Percentiles rank a stretch among this genome's conserved stretches.
These are phyloP conservation scores for Ellobius talpinus DNA, from an alignment of 2,113 vertebrate species.

Conservation along the genomic window DNA sequence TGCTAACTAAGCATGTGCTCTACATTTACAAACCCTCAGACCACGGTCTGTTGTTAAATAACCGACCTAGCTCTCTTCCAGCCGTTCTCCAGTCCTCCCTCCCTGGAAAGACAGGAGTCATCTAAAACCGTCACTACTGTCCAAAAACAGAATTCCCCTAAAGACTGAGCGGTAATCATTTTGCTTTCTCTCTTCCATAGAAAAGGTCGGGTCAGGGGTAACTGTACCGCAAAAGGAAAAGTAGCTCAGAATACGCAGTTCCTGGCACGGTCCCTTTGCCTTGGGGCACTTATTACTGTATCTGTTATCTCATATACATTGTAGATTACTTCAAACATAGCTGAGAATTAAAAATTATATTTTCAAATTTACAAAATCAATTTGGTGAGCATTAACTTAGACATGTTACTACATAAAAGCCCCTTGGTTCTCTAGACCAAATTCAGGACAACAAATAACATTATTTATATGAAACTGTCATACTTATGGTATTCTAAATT, in stretches of 20 bases:
- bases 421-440: slow-evolving; percentile 87
- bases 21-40: background rate
- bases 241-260: background rate
- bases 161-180: background rate
- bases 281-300: background rate
- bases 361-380: slow-evolving; percentile 76
- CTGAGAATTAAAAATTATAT: slow-evolving; percentile 51
- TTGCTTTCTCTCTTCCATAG: slow-evolving; percentile 43
- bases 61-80: background rate
- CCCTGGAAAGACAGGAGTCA: background rate
- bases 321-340: slow-evolving; percentile 28
- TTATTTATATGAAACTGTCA: slow-evolving; percentile 89
- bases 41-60: background rate
- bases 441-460: slow-evolving; percentile 88
- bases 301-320: background rate
- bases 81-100: slow-evolving; percentile 2
- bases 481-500: slow-evolving; percentile 89
- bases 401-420: slow-evolving; percentile 60
- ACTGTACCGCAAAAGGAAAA: background rate
- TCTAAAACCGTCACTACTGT: slow-evolving; percentile 43
- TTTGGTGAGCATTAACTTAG: slow-evolving; percentile 83
- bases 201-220: background rate
- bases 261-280: background rate
- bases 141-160: slow-evolving; percentile 43
- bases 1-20: background rate